Conservation (phyloP, 2,888 invertebrate genomes). For the Lepidonotus clava region DNA sequence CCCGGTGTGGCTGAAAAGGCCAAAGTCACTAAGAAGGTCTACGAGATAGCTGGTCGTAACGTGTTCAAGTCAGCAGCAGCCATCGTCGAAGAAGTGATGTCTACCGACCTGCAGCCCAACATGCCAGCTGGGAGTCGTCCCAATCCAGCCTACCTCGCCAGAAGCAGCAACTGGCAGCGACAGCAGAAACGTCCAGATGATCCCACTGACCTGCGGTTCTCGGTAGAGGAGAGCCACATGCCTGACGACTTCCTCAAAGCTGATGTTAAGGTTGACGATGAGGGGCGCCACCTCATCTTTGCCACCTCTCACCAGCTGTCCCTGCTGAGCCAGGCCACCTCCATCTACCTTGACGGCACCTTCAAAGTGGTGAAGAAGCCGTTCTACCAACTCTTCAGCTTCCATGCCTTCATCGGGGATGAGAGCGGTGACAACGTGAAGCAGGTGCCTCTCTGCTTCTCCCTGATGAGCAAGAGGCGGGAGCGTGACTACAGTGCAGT, state of each 20-base stretch:
- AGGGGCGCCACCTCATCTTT: slow-evolving; percentile 42
- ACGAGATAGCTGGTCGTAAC: too few species aligned
- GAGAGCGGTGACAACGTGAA: slow-evolving; percentile 1
- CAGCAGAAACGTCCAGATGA: background rate
- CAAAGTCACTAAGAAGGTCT: too few species aligned
- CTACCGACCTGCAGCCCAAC: too few species aligned
- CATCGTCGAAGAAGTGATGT: too few species aligned
- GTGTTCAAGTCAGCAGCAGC: too few species aligned
- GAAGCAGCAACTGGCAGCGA: background rate
- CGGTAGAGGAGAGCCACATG: background rate
- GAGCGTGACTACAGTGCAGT: slow-evolving; percentile 36
- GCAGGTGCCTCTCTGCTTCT: slow-evolving; percentile 49
- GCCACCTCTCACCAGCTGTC: slow-evolving; percentile 32
- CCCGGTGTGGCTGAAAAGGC: too few species aligned
- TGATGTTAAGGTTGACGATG: background rate
- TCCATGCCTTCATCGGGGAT: slow-evolving; percentile 34
- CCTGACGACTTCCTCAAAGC: background rate
- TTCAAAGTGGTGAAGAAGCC: slow-evolving; percentile 55
- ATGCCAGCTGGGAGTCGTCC: too few species aligned
- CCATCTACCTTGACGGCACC: slow-evolving; percentile 55
- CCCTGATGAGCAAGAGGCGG: slow-evolving; percentile 29
- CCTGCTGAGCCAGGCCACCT: background rate
- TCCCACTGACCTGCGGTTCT: background rate
- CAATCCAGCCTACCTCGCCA: too few species aligned
- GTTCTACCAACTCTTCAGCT: slow-evolving; percentile 51